A percentile compares a stretch with the other conserved stretches of the same genome.
These are phyloP conservation scores for Adelphocoris suturalis DNA, from an alignment of 2,888 invertebrate species.

Conservation along the genomic window DNA sequence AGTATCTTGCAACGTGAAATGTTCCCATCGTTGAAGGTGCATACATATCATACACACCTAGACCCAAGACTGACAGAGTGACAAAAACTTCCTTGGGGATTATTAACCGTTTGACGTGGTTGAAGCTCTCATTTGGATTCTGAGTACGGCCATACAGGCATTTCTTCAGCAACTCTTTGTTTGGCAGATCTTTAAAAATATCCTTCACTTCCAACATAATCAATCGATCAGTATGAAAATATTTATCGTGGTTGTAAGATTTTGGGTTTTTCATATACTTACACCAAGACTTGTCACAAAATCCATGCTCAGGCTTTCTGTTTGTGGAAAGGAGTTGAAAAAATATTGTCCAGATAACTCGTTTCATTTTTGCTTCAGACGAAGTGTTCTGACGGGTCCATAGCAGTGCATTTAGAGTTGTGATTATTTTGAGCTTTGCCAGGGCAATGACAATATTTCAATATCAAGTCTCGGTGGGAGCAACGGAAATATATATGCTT, in stretches of 20 bases:
- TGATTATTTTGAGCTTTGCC: no score
- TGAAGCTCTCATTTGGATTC: no score
- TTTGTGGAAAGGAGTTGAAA: constrained; percentile 42
- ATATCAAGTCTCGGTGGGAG: no score
- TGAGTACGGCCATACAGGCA: constrained; percentile 51
- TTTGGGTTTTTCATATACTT: no score
- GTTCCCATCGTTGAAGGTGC: no score
- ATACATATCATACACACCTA: constrained; percentile 40
- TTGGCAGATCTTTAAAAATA: constrained; percentile 3
- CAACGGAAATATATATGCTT: no score
- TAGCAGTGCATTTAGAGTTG: no score
- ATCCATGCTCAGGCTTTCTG: constrained; percentile 67
- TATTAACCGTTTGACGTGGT: constrained; percentile 8
- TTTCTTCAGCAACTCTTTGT: constrained; percentile 18
- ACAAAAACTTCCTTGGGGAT: constrained; percentile 43
- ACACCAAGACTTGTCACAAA: no score
- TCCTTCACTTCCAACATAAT: constrained; percentile 19
- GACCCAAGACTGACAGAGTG: background rate
- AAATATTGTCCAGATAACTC: constrained; percentile 76
- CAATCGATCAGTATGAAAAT: constrained; percentile 17
- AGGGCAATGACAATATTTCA: no score
- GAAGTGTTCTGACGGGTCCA: constrained; percentile 75
- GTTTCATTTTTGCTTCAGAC: constrained; percentile 75
- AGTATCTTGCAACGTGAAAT: no score
- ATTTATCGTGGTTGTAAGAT: constrained; percentile 31